phyloP scores from a whole-genome alignment of 2,888 invertebrate genomes.

The Dermolepida albohirtum region DNA sequence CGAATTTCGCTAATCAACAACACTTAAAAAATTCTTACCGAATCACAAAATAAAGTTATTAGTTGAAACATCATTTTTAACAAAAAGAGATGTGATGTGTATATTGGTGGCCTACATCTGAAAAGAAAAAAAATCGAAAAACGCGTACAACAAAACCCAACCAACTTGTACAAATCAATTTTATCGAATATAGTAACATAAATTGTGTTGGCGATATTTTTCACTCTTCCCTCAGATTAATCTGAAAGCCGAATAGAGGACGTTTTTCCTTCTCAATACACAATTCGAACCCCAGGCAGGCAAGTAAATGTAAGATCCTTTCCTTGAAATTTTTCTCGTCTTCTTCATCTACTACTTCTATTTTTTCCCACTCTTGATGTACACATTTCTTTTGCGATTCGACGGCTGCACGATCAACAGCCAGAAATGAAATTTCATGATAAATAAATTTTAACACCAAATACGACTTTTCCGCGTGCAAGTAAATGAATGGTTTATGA shows the following conservation, averaged over 20 bases:
- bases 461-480: conserved; percentile 1
- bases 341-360: conserved; percentile 11
- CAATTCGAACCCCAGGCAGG: conserved; percentile 7
- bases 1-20: no score
- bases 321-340: conserved; percentile 8
- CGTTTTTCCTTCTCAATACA: conserved; percentile 32
- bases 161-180: conserved; percentile 31
- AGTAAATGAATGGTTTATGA: conserved; percentile 22
- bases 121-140: background rate
- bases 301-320: conserved; percentile 21
- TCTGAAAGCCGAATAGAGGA: conserved; percentile 28
- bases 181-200: conserved; percentile 30
- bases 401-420: background rate
- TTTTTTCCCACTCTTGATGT: conserved; percentile 8
- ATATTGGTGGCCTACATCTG: no score
- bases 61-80: no score
- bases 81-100: no score
- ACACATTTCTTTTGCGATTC: conserved; percentile 9
- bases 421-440: conserved; percentile 26
- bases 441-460: conserved; percentile 28
- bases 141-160: conserved; percentile 9
- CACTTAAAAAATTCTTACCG: no score
- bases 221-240: conserved; percentile 31
- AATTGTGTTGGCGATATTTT: conserved; percentile 36
- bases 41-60: no score